These are phyloP conservation scores for Tetramorium simillimum DNA, from an alignment of 1,140 invertebrate species.

Conservation along the genomic window DNA sequence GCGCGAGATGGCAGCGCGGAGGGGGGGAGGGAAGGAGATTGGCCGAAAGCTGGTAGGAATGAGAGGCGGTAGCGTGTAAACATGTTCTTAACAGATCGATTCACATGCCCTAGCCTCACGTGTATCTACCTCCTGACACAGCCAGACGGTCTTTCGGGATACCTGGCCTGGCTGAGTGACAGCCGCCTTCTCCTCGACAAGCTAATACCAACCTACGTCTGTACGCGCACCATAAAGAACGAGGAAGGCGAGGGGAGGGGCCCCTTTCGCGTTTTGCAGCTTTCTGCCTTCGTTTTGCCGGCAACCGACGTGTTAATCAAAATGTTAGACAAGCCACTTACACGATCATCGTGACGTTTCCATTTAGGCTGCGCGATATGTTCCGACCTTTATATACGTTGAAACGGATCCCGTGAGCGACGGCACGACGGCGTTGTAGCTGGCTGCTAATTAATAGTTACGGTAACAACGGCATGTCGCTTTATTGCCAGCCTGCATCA, in stretches of 20 bases:
- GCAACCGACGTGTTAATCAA: conserved; percentile 85
- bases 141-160: conserved; percentile 70
- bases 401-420: conserved; percentile 58
- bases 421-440: conserved; percentile 63
- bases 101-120: conserved; percentile 50
- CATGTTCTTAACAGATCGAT: conserved; percentile 77
- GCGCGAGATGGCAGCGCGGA: background rate
- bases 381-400: conserved; percentile 40
- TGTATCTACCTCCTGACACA: conserved; percentile 66
- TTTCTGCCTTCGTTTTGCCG: conserved; percentile 74
- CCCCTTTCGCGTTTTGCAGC: conserved; percentile 80
- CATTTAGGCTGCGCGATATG: conserved; percentile 80
- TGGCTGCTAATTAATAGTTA: conserved; percentile 74
- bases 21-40: background rate
- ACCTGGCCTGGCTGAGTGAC: conserved; percentile 68
- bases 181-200: conserved; percentile 80
- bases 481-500: conserved; percentile 55
- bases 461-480: conserved; percentile 61
- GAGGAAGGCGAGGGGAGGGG: conserved; percentile 57
- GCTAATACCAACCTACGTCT: conserved; percentile 84
- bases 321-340: conserved; percentile 86
- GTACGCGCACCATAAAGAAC: conserved; percentile 66
- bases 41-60: conserved; percentile 42
- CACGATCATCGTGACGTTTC: conserved; percentile 84
- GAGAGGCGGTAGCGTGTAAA: conserved; percentile 76